Evolutionary conservation across 1,140 invertebrate species (phyloP).

Genomic region (Charaxes varanes): DNA sequence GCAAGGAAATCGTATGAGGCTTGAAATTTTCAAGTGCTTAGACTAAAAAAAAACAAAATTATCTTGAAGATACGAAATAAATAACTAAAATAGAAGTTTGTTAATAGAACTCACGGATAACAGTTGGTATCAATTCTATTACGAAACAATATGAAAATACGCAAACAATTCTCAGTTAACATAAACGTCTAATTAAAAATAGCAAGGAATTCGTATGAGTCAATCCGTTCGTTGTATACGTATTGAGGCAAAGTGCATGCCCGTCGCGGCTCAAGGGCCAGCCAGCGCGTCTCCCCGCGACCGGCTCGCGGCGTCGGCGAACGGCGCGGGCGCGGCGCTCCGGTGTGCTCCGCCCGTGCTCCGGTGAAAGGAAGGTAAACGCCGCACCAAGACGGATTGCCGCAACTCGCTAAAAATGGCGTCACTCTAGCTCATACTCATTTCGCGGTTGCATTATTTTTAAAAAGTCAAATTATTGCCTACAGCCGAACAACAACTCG

Average conservation of each 20-base stretch:
- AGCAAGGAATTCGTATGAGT: conserved; percentile 29
- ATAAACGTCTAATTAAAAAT: conserved; percentile 12
- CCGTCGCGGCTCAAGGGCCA: conserved; percentile 38
- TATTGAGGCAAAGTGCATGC: conserved; percentile 25
- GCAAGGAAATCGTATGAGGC: too few species aligned
- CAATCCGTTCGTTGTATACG: conserved; percentile 23
- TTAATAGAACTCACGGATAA: too few species aligned
- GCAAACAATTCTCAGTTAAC: too few species aligned
- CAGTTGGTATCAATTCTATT: too few species aligned
- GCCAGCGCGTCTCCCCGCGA: conserved; percentile 38
- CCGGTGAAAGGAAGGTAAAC: conserved; percentile 66
- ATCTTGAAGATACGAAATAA: too few species aligned
- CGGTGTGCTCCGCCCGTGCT: conserved; percentile 28
- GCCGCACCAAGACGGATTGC: conserved; percentile 57
- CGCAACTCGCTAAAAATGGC: conserved; percentile 66
- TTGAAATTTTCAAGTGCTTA: too few species aligned
- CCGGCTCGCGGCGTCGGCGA: background rate
- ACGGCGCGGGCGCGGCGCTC: conserved; percentile 11
- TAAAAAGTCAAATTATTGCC: conserved; percentile 40
- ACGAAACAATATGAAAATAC: too few species aligned
- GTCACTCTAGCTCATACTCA: conserved; percentile 64
- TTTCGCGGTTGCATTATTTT: conserved; percentile 53
- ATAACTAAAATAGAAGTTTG: too few species aligned
- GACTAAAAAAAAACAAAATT: too few species aligned
- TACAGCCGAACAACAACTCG: conserved; percentile 15